phyloP scores from a whole-genome alignment of 2,888 invertebrate species.

The Linyphia triangularis region DNA sequence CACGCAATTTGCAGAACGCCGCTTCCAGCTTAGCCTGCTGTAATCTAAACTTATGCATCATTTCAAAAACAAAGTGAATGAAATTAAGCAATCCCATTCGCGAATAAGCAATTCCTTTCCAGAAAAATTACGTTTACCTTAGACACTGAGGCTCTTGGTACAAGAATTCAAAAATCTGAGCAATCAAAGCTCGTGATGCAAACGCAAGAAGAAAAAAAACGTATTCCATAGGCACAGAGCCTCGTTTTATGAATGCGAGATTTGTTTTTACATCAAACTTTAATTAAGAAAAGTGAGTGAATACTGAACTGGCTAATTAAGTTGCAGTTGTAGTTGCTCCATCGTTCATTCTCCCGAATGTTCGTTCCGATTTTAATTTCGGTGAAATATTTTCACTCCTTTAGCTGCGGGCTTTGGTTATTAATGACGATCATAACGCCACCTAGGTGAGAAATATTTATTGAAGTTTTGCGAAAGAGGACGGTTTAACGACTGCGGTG shows the following conservation, averaged over 20 bases:
- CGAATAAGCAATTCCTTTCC: background rate
- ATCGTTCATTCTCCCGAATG: constrained; percentile 30
- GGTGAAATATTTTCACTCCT: constrained; percentile 27
- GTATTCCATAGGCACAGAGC: background rate
- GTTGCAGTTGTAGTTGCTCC: constrained; percentile 29
- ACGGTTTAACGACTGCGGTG: background rate
- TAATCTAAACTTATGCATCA: background rate
- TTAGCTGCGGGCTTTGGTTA: background rate
- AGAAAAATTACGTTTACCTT: background rate
- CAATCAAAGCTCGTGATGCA: constrained; percentile 6
- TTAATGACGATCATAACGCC: constrained; percentile 55
- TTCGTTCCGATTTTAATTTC: constrained; percentile 51
- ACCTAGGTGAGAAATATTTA: constrained; percentile 49
- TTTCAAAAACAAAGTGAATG: background rate
- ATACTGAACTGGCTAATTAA: constrained; percentile 41
- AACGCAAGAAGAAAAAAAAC: background rate
- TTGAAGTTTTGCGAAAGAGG: constrained; percentile 7
- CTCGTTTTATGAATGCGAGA: constrained; percentile 15
- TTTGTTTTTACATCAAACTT: constrained; percentile 50
- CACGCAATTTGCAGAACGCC: background rate
- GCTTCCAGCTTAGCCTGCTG: background rate
- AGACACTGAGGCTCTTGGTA: no score
- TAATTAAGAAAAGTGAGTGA: constrained; percentile 44
- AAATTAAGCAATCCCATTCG: background rate
- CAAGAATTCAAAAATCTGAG: constrained; percentile 3